Conservation (phyloP, 2,888 invertebrate species). For the Hecatera dysodea region DNA sequence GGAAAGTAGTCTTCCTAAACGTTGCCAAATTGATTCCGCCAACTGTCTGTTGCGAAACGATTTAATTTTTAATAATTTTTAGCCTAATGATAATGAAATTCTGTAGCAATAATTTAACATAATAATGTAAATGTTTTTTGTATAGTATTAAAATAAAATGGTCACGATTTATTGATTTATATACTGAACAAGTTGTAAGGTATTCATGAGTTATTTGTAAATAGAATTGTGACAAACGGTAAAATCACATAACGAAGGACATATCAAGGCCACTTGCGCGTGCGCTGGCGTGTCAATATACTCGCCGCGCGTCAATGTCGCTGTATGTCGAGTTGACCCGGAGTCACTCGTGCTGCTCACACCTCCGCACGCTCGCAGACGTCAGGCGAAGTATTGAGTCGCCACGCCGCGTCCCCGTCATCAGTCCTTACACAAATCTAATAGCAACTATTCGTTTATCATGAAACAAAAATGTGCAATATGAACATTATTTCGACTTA, state of each 20-base stretch:
- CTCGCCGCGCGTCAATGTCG: constrained; percentile 61
- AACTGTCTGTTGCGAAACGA: constrained; percentile 89
- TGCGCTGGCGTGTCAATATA: constrained; percentile 73
- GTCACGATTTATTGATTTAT: constrained; percentile 81
- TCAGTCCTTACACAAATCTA: constrained; percentile 71
- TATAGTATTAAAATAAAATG: constrained; percentile 86
- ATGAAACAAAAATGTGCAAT: constrained; percentile 81
- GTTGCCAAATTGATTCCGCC: constrained; percentile 90
- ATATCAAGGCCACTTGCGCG: constrained; percentile 78
- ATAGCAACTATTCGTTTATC: constrained; percentile 72
- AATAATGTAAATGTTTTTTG: constrained; percentile 90
- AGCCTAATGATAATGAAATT: constrained; percentile 89
- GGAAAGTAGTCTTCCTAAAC: constrained; percentile 90
- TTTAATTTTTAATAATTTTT: constrained; percentile 84
- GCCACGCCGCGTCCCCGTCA: constrained; percentile 69
- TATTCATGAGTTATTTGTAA: constrained; percentile 80
- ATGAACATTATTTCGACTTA: constrained; percentile 85
- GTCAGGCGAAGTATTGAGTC: background rate
- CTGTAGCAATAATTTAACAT: constrained; percentile 89
- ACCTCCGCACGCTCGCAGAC: background rate
- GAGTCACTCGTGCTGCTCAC: background rate
- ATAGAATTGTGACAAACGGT: constrained; percentile 76
- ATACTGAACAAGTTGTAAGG: constrained; percentile 75
- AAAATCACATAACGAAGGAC: constrained; percentile 74
- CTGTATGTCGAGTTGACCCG: constrained; percentile 10